Conservation (phyloP, 2,113 vertebrate genomes). For the Rhipidura dahli region DNA sequence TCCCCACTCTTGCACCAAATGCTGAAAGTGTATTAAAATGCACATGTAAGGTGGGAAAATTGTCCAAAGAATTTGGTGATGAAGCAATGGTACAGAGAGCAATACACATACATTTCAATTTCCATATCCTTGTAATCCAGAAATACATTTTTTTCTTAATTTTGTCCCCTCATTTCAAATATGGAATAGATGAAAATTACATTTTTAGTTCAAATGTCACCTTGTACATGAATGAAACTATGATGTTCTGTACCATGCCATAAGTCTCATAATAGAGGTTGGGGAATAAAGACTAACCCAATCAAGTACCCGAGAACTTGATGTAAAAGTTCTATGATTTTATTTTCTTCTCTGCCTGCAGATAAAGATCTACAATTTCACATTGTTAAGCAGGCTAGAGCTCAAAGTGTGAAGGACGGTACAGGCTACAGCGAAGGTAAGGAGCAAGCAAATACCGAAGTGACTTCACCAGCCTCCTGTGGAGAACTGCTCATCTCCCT, state of each 20-base stretch:
- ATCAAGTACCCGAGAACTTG: neutral
- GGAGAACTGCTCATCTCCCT: neutral
- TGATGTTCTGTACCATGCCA: accelerated
- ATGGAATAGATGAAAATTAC: neutral
- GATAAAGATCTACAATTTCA: constrained; percentile 85
- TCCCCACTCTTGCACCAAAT: neutral
- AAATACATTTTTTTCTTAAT: neutral
- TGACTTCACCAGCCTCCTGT: neutral
- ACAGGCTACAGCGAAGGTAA: constrained; percentile 79
- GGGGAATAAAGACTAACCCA: neutral
- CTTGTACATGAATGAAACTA: neutral
- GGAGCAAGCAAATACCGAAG: neutral
- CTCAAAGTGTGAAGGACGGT: constrained; percentile 75
- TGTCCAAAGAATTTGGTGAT: neutral
- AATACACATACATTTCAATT: neutral
- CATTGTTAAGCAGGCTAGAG: constrained; percentile 82
- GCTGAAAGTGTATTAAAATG: neutral
- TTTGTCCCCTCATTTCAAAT: neutral
- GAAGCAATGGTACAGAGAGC: neutral
- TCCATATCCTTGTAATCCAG: neutral
- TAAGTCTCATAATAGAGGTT: neutral
- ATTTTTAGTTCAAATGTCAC: neutral
- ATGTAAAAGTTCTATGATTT: neutral
- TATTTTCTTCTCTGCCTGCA: constrained; percentile 54
- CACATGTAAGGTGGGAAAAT: neutral